Conservation (phyloP, 2,797 vertebrate species). For the Lacerta viridis region DNA sequence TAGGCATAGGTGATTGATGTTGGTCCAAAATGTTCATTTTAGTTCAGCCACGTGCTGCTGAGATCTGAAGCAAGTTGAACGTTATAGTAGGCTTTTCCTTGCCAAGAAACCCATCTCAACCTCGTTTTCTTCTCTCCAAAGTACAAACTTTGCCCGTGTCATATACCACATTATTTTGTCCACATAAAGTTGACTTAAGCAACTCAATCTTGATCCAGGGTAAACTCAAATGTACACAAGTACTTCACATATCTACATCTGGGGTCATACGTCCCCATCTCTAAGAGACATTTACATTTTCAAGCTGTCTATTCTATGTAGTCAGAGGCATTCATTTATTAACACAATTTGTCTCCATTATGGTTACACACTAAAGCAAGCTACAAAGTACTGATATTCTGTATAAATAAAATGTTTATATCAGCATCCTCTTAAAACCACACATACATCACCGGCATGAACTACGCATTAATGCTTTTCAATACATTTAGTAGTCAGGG, state of each 20-base stretch:
- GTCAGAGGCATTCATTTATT: conserved; percentile 33
- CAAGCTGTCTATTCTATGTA: conserved; percentile 16
- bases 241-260: conserved; percentile 5
- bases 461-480: conserved; percentile 42
- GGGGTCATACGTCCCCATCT: conserved; percentile 5
- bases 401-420: conserved; percentile 50
- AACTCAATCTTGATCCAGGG: not conserved
- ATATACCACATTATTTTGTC: not conserved
- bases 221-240: conserved; percentile 4
- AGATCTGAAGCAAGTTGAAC: conserved; percentile 1
- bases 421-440: conserved; percentile 33
- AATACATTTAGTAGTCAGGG: conserved; percentile 34
- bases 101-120: not conserved
- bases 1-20: not conserved
- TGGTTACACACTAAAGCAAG: conserved; percentile 28
- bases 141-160: not conserved
- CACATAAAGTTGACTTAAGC: conserved; percentile 12
- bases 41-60: not conserved
- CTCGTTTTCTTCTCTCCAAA: not conserved
- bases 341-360: conserved; percentile 40
- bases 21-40: not conserved
- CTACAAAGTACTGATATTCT: conserved; percentile 18
- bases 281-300: conserved; percentile 17
- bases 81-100: not conserved
- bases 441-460: conserved; percentile 33